Base-by-base conservation (phyloP, 2,113 vertebrate species). In the Paedocypris sp. region DNA sequence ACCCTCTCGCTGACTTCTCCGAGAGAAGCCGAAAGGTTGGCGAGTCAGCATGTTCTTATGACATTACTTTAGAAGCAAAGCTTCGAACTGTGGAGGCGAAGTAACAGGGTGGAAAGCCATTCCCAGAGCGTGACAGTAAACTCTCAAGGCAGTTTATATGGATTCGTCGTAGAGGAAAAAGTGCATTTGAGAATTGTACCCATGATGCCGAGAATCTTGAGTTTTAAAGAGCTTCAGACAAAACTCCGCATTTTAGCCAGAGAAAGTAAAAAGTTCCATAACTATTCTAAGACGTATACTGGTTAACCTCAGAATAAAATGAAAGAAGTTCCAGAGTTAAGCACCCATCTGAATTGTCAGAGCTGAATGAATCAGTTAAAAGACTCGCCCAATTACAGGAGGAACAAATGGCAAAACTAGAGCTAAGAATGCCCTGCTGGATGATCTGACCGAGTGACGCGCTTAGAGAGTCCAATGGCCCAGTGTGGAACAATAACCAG, bases 311-410 rank as follows among this genome's bases (percentile, higher is more conserved):
- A 28, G 54, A 20, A 29, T 3, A 15, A 1, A n/a, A 35, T 32
- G 36, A n/a, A 33, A 18, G 18, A 2, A 50, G n/a, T n/a, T n/a
- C 28, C 8, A 50, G 42, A 51, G 15, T 2, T 5, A 51, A 50
- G n/a, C 36, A n/a, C 8, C 15, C 19, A 16, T 52, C 64, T 23
- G 48, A 51, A 20, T 4, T 51, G 3, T 20, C 29, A n/a, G 56
- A 66, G 36, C 10, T 62, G 31, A 41, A 22, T 5, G 65, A 67
- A 43, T 39, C 56, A 32, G 58, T 67, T 3, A 68, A 56, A 43
- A 47, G 25, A 3, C 6, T 62, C 20, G 23, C 50, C 0, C 9
- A 41, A 4, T 32, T 19, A 10, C 66, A 62, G 25, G 65, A 60
- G 42, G 48, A 67, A 26, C 64, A 66, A 22, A 32, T 66, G 46